Evolutionary conservation across 2,888 invertebrate species (phyloP).

Genomic region (Mesorhabditis spiculigera): DNA sequence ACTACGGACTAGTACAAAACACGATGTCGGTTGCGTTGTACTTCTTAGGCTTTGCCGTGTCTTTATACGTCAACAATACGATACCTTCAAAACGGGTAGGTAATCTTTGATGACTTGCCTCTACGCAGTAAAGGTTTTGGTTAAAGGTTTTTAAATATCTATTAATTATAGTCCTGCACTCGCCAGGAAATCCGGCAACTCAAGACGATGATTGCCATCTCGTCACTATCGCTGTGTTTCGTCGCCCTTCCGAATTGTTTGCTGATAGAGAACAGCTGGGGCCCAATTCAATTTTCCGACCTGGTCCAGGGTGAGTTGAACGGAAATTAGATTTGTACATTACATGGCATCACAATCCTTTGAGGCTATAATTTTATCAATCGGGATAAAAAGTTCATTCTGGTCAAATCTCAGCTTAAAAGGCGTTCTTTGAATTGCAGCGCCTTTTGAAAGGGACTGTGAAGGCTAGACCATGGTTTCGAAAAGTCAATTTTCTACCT

Average conservation of each 20-base stretch:
- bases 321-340: too few species aligned
- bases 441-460: too few species aligned
- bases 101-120: background rate
- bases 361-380: too few species aligned
- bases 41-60: background rate
- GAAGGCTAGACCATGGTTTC: too few species aligned
- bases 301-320: background rate
- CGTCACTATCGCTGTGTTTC: background rate
- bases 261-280: background rate
- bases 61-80: background rate
- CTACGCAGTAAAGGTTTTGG: background rate
- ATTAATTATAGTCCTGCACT: background rate
- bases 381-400: too few species aligned
- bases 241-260: background rate
- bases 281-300: background rate
- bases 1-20: conserved; percentile 4
- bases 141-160: background rate
- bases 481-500: too few species aligned
- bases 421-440: too few species aligned
- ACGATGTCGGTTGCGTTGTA: background rate
- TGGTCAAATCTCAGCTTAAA: too few species aligned
- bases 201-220: background rate
- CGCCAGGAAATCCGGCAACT: background rate
- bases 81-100: background rate
- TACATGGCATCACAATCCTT: too few species aligned